Evolutionary conservation across 2,888 invertebrate genomes (phyloP).

Genomic region (Ariolimax columbianus): DNA sequence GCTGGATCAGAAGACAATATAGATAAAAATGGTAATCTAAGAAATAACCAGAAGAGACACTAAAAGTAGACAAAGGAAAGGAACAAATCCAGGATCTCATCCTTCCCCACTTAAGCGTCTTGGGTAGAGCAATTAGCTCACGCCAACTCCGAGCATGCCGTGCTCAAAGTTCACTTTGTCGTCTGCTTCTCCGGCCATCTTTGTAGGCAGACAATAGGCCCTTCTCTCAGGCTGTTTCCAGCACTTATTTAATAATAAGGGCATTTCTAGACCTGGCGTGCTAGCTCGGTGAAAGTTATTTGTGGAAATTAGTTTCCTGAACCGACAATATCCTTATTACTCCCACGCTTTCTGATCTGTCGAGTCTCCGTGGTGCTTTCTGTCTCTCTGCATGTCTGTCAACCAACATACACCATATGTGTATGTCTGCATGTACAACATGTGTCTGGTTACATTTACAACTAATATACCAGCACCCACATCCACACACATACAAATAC

Average conservation of each 20-base stretch:
- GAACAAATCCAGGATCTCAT: not conserved
- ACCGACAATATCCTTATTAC: not conserved
- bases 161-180: constrained; percentile 1
- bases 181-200: too few species aligned
- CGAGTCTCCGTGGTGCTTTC: too few species aligned
- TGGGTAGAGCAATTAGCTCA: not conserved
- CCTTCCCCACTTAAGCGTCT: not conserved
- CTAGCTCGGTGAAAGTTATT: not conserved
- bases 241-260: constrained; percentile 1
- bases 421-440: too few species aligned
- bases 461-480: too few species aligned
- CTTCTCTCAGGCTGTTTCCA: not conserved
- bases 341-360: not conserved
- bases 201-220: not conserved
- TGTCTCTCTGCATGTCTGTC: too few species aligned
- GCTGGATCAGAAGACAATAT: not conserved
- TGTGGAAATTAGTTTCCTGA: not conserved
- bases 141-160: not conserved
- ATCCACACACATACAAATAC: too few species aligned
- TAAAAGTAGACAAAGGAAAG: not conserved
- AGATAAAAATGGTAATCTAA: not conserved
- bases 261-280: not conserved
- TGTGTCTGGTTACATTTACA: too few species aligned
- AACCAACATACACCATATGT: too few species aligned
- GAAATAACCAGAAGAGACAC: not conserved